Percentiles rank a stretch among this genome's conserved stretches.
These are phyloP conservation scores for Chelonus insularis DNA, from an alignment of 1,140 invertebrate species.

Conservation along the genomic window DNA sequence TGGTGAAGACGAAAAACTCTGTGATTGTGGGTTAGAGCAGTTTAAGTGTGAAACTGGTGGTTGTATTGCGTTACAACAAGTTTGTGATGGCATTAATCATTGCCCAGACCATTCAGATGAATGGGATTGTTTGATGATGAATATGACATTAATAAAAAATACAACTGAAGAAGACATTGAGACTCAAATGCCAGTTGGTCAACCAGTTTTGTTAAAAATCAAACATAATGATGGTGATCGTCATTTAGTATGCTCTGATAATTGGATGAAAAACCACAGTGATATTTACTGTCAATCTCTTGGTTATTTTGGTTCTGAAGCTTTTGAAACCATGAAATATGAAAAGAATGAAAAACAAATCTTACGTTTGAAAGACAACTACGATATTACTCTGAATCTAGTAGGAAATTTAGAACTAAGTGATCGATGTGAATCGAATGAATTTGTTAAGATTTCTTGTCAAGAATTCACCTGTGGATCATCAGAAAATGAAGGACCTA, in stretches of 20 bases:
- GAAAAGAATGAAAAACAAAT: slow-evolving; percentile 36
- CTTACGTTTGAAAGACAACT: slow-evolving; percentile 51
- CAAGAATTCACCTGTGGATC: slow-evolving; percentile 64
- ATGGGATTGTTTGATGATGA: slow-evolving; percentile 61
- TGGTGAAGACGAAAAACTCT: slow-evolving; percentile 69
- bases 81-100: slow-evolving; percentile 66
- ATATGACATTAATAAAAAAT: slow-evolving; percentile 35
- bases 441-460: slow-evolving; percentile 62
- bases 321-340: slow-evolving; percentile 44
- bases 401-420: slow-evolving; percentile 54
- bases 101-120: slow-evolving; percentile 70
- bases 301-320: slow-evolving; percentile 59
- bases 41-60: slow-evolving; percentile 65
- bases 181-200: slow-evolving; percentile 6
- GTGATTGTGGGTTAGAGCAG: slow-evolving; percentile 63
- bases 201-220: slow-evolving; percentile 41
- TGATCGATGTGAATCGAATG: slow-evolving; percentile 54
- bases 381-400: slow-evolving; percentile 43
- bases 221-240: slow-evolving; percentile 54
- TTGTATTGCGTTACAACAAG: slow-evolving; percentile 60
- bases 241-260: slow-evolving; percentile 59
- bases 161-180: slow-evolving; percentile 14
- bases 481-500: slow-evolving; percentile 48
- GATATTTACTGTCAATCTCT: slow-evolving; percentile 61
- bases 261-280: slow-evolving; percentile 62